A percentile compares a stretch with the other conserved stretches of the same genome.
These are phyloP conservation scores for Pungitius pungitius DNA, from an alignment of 2,113 vertebrate species.

Conservation along the genomic window DNA sequence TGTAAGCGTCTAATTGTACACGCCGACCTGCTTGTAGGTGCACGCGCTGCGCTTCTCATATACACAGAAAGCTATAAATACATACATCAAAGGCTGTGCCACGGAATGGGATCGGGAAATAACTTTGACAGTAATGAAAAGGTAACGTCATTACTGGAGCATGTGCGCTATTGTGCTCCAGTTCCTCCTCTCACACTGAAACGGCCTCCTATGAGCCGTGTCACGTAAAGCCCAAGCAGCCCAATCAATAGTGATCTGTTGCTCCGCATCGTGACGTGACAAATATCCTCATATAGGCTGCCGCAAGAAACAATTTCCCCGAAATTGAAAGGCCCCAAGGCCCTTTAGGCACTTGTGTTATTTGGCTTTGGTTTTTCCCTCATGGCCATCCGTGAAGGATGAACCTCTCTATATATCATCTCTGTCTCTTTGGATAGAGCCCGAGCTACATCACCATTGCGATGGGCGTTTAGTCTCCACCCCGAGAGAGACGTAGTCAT, in stretches of 20 bases:
- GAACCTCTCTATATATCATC: slow-evolving; percentile 74
- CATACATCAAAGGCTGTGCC: background rate
- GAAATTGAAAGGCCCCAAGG: slow-evolving; percentile 73
- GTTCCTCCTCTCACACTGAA: slow-evolving; percentile 14
- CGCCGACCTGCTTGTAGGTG: slow-evolving; percentile 1
- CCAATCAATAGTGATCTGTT: slow-evolving; percentile 68
- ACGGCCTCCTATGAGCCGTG: slow-evolving; percentile 27
- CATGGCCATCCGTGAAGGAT: slow-evolving; percentile 71
- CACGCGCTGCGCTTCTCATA: background rate
- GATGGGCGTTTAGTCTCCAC: slow-evolving; percentile 69
- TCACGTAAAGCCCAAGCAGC: slow-evolving; percentile 35
- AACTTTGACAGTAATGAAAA: slow-evolving; percentile 66
- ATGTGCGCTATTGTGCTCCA: slow-evolving; percentile 24
- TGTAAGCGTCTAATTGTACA: slow-evolving; percentile 41
- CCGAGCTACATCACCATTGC: slow-evolving; percentile 75
- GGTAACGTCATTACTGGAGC: slow-evolving; percentile 40
- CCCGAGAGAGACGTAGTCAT: slow-evolving; percentile 69
- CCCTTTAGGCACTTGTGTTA: slow-evolving; percentile 63
- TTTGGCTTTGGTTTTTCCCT: slow-evolving; percentile 71
- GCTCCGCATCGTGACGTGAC: slow-evolving; percentile 64
- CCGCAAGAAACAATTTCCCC: slow-evolving; percentile 71
- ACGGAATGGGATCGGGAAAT: slow-evolving; percentile 46
- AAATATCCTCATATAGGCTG: slow-evolving; percentile 57
- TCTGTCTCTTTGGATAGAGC: slow-evolving; percentile 74
- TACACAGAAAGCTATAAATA: background rate